These are phyloP conservation scores for Macrosteles quadrilineatus DNA, from an alignment of 1,140 invertebrate species.

Conservation along the genomic window DNA sequence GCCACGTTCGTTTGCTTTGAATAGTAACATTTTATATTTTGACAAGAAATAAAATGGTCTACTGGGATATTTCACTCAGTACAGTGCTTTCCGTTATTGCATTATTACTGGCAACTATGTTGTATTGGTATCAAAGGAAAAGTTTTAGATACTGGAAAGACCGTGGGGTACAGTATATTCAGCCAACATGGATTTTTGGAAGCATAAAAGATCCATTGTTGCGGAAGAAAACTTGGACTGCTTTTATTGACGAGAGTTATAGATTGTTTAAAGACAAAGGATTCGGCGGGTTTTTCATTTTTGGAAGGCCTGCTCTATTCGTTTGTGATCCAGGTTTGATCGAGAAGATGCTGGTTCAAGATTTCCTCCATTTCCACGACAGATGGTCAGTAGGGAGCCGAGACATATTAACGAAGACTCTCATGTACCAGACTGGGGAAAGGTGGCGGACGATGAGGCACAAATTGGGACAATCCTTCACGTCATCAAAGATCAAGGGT, in stretches of 20 bases:
- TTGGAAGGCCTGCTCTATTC: background rate
- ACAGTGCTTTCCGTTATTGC: background rate
- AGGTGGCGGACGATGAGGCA: background rate
- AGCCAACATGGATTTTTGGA: background rate
- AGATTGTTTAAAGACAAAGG: background rate
- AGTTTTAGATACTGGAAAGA: constrained; percentile 13
- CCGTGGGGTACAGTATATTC: background rate
- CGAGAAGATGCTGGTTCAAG: constrained; percentile 13
- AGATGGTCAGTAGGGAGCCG: background rate
- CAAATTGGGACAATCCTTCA: constrained; percentile 3
- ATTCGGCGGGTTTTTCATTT: background rate
- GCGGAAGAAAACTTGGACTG: background rate
- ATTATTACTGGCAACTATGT: background rate
- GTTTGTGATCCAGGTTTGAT: constrained; percentile 1
- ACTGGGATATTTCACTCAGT: too few species aligned
- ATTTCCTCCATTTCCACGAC: constrained; percentile 17
- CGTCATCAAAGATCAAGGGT: background rate
- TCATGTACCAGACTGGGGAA: background rate
- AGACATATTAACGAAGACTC: background rate
- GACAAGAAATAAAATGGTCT: too few species aligned
- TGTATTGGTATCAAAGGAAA: background rate
- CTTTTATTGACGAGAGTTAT: background rate
- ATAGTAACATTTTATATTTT: too few species aligned
- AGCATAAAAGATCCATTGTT: background rate
- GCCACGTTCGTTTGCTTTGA: too few species aligned